Conservation (phyloP, 1,140 invertebrate species). For the Papilio machaon region DNA sequence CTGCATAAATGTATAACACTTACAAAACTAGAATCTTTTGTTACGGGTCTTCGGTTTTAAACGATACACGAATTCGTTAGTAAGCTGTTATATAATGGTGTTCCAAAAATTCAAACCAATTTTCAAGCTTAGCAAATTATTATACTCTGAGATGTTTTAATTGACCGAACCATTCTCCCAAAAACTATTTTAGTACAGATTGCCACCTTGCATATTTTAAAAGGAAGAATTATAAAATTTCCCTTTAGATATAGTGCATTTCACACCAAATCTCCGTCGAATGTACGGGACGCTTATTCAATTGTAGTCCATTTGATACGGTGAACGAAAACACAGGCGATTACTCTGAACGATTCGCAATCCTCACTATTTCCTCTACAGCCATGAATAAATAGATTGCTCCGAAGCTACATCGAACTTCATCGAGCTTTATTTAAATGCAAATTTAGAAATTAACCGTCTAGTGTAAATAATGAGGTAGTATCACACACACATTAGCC, state of each 20-base stretch:
- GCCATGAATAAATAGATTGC: slow-evolving; percentile 23
- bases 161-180: no score
- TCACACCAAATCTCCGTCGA: neutral
- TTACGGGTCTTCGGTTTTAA: no score
- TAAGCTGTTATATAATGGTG: no score
- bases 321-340: slow-evolving; percentile 25
- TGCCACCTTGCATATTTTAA: no score
- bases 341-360: slow-evolving; percentile 9
- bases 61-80: no score
- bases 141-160: no score
- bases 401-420: neutral
- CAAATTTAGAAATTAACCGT: slow-evolving; percentile 17
- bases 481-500: neutral
- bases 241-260: neutral
- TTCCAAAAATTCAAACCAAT: no score
- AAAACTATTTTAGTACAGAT: no score
- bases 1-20: no score
- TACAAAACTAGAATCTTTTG: no score
- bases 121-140: no score
- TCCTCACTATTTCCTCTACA: slow-evolving; percentile 24
- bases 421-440: slow-evolving; percentile 23
- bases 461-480: neutral
- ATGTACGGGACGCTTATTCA: slow-evolving; percentile 18
- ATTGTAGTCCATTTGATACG: slow-evolving; percentile 23
- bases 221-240: neutral